Percentiles rank a stretch among this genome's conserved stretches.
Evolutionary conservation across 2,113 vertebrate species (phyloP).

Genomic region (Burhinus bistriatus): DNA sequence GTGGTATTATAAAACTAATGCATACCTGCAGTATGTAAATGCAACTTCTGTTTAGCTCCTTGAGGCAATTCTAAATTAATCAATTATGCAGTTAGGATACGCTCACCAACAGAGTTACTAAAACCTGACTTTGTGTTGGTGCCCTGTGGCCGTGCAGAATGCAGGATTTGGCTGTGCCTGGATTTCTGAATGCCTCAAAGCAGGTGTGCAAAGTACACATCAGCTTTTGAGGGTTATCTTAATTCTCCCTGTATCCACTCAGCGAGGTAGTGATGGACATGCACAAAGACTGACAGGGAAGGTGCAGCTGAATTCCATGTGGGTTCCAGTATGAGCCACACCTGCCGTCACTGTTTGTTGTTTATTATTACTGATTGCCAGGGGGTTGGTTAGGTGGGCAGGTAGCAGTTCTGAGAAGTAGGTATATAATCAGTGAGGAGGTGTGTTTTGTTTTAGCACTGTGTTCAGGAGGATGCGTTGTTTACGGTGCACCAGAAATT

Average conservation of each 20-base stretch:
- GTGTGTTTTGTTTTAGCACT: not conserved
- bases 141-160: not conserved
- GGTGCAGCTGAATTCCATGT: accelerated
- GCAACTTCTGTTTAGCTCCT: not conserved
- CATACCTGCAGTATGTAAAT: not conserved
- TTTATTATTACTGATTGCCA: not conserved
- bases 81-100: accelerated
- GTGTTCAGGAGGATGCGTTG: accelerated
- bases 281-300: not conserved
- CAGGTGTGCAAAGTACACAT: accelerated
- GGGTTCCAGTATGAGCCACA: not conserved
- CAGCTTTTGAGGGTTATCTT: accelerated
- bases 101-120: not conserved
- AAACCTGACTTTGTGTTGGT: accelerated
- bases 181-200: not conserved
- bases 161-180: accelerated
- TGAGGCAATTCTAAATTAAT: not conserved
- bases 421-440: accelerated
- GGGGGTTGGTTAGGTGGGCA: too few relatives aligned
- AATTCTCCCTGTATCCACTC: accelerated
- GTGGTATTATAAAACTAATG: accelerated
- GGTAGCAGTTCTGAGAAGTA: not conserved
- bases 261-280: accelerated
- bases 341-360: accelerated
- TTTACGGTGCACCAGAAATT: too few relatives aligned